These are phyloP conservation scores for Aphrophora alni DNA, from an alignment of 2,888 invertebrate species.

Conservation along the genomic window DNA sequence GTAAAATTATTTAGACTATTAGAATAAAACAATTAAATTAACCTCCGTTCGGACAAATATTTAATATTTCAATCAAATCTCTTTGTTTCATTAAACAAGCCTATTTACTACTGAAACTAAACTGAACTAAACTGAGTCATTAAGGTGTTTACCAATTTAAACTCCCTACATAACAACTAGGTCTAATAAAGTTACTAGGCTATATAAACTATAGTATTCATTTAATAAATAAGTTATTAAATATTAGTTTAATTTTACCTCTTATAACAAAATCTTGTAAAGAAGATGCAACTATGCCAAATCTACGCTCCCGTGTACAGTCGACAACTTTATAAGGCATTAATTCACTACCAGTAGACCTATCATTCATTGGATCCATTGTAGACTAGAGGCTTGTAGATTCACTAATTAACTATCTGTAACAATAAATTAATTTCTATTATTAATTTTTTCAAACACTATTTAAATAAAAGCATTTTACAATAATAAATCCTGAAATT, in stretches of 20 bases:
- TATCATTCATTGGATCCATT: conserved; percentile 14
- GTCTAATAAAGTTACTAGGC: too few relatives aligned
- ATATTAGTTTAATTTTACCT: conserved; percentile 51
- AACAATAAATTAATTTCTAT: not conserved
- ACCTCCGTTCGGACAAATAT: too few relatives aligned
- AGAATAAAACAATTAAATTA: too few relatives aligned
- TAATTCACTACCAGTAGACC: conserved; percentile 40
- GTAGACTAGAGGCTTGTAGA: not conserved
- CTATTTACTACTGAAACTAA: too few relatives aligned
- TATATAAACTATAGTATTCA: too few relatives aligned
- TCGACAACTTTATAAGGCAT: conserved; percentile 80
- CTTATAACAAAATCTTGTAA: conserved; percentile 78
- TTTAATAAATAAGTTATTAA: not conserved
- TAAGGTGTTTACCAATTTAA: too few relatives aligned
- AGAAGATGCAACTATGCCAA: conserved; percentile 81
- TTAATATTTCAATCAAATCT: too few relatives aligned
- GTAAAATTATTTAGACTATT: too few relatives aligned
- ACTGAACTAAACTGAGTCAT: too few relatives aligned
- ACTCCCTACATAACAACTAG: too few relatives aligned
- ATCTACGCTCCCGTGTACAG: conserved; percentile 77
- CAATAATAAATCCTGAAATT: not conserved
- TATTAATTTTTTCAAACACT: not conserved
- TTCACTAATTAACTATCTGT: not conserved
- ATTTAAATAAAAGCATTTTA: not conserved
- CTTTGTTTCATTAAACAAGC: too few relatives aligned